phyloP scores from a whole-genome alignment of 2,888 invertebrate genomes.

The Cantharis rufa region DNA sequence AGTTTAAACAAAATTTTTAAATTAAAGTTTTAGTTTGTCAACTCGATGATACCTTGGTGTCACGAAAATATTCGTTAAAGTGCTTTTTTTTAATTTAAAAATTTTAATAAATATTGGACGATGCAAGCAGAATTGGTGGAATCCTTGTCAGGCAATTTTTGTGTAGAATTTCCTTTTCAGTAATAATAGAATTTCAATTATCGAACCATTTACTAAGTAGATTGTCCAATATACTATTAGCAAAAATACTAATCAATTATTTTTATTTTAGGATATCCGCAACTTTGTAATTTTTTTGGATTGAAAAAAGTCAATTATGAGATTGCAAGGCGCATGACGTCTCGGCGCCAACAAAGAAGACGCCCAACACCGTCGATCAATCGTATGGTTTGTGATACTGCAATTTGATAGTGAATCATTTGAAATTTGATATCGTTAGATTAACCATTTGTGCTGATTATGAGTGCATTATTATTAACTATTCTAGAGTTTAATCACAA shows the following conservation, averaged over 20 bases:
- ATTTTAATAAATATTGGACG: too few relatives aligned
- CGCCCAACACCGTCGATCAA: conserved; percentile 42
- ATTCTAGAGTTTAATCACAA: not conserved
- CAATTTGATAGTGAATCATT: conserved; percentile 26
- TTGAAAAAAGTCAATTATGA: not conserved
- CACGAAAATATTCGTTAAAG: not conserved
- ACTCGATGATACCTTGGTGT: not conserved
- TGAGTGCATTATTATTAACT: not conserved
- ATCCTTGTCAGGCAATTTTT: not conserved
- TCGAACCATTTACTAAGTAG: not conserved
- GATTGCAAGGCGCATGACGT: conserved; percentile 41
- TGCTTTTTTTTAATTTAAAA: not conserved
- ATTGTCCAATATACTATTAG: not conserved
- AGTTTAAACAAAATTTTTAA: not conserved
- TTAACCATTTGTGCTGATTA: not conserved
- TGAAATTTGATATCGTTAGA: not conserved
- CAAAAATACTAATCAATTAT: not conserved
- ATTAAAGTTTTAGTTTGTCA: not conserved
- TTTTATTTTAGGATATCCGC: not conserved
- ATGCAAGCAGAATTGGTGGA: too few relatives aligned
- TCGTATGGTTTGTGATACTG: conserved; percentile 35
- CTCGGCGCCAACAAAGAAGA: conserved; percentile 37
- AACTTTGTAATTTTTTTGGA: not conserved
- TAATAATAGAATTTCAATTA: not conserved
- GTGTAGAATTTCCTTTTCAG: not conserved